These are phyloP conservation scores for Cantharis nigra DNA, from an alignment of 2,888 invertebrate genomes.

Conservation along the genomic window DNA sequence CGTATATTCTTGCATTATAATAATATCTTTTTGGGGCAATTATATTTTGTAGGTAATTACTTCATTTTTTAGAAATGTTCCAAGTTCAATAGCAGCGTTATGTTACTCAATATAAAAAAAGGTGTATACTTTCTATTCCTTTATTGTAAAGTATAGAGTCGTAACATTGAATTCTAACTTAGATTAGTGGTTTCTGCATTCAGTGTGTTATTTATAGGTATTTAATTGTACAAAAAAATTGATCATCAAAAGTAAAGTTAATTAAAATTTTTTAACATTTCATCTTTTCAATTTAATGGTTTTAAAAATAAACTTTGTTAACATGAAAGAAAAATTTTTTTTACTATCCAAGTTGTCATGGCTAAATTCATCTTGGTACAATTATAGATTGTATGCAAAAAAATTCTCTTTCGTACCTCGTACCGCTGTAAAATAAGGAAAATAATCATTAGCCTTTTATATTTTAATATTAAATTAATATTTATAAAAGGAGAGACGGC, in stretches of 20 bases:
- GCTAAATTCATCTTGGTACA: neutral
- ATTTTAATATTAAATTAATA: neutral
- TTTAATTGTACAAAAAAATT: neutral
- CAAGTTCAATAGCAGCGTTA: slow-evolving; percentile 1
- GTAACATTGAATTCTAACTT: neutral
- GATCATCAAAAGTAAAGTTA: neutral
- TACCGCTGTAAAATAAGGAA: neutral
- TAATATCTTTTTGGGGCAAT: neutral
- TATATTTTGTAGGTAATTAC: neutral
- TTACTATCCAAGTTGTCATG: neutral
- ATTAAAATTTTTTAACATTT: neutral
- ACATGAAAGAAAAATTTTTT: neutral
- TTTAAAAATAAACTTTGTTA: neutral
- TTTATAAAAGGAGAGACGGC: neutral
- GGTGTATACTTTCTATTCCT: neutral
- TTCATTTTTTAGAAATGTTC: neutral
- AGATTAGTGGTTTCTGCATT: neutral
- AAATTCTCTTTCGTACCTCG: neutral
- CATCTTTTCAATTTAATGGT: neutral
- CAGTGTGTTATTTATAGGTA: neutral
- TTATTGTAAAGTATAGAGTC: neutral
- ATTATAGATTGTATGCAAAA: neutral
- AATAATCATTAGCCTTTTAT: neutral
- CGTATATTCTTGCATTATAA: neutral
- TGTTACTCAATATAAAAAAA: neutral